Base-by-base conservation (phyloP, 2,888 invertebrate genomes). In the Caenorhabditis japonica region DNA sequence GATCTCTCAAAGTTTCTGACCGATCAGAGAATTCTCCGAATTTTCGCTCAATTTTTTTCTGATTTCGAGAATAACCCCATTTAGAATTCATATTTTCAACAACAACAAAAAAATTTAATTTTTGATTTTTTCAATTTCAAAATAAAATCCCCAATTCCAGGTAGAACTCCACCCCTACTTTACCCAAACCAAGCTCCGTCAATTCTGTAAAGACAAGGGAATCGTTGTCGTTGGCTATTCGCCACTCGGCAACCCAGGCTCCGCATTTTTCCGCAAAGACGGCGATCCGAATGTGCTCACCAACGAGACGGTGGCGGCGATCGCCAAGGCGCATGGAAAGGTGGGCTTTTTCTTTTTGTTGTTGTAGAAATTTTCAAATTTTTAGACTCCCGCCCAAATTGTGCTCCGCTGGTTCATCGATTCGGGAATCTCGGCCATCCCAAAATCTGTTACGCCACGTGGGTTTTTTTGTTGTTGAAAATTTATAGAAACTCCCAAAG, bases 161-260 rank as follows among this genome's bases (percentile, higher is more conserved):
- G 91, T 94, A 58, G 94, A 94, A 87, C 89, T 93, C 33, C 93
- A 94, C 84, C 91, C 92, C 23, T 92, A 93, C 81, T 92, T 93
- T 84, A 94, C 93, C 88, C 93, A 93, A 88, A 88, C 90, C 30
- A 90, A 91, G 19, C 87, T 93, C 66, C 73, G 85, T 10, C 89
- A 91, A 1, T 91, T 91, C 76, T 92, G 92, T 79, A 64, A 72
- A 58, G 39, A 70, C 23, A 69, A 83, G 46, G 69, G 70, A 15
- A 82, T 83, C 15, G 76, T 70, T 3, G 59, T 83, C 38, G 79
- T 78, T 19, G 83, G 79, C 21, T 83, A 82, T 68, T 75, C 73
- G 41, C 76, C 80, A 33, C 70, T 82, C n/a, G 80, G 75, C 34
- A 82, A 80, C 39, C 76, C 76, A 13, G 77, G 77, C 44, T 76